A percentile compares a stretch with the other conserved stretches of the same genome.
Conservation (phyloP, 2,113 vertebrate species). For the Orientallactaga bullata region DNA sequence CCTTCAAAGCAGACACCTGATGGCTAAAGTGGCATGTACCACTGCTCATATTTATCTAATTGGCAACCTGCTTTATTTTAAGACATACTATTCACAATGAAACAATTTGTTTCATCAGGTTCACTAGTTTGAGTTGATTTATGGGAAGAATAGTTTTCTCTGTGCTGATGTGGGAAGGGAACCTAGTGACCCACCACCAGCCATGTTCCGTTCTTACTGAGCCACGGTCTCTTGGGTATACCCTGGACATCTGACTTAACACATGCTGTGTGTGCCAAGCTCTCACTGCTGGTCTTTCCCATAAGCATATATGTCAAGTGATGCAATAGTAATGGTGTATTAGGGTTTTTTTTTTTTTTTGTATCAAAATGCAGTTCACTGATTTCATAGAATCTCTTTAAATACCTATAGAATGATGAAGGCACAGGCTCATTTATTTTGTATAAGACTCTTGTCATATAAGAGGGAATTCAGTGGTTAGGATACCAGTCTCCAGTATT, state of each 20-base stretch:
- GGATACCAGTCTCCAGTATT: background rate
- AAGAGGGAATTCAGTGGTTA: background rate
- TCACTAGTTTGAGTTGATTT: background rate
- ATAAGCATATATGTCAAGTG: background rate
- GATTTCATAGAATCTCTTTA: conserved; percentile 48
- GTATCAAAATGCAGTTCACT: background rate
- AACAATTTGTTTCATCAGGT: background rate
- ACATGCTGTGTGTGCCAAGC: background rate
- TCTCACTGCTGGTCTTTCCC: background rate
- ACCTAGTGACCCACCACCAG: background rate
- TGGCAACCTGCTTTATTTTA: conserved; percentile 7
- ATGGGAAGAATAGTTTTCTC: background rate
- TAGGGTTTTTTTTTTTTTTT: conserved; percentile 33
- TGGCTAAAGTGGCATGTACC: background rate
- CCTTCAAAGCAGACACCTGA: background rate
- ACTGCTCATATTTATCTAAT: background rate
- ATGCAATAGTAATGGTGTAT: background rate
- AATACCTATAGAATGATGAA: background rate
- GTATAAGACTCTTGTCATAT: background rate
- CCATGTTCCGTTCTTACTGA: background rate
- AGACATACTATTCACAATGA: background rate
- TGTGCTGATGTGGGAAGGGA: background rate
- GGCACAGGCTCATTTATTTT: background rate
- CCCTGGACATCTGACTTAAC: background rate
- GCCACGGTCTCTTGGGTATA: background rate